phyloP scores from a whole-genome alignment of 2,113 vertebrate species.

The Lagopus muta region DNA sequence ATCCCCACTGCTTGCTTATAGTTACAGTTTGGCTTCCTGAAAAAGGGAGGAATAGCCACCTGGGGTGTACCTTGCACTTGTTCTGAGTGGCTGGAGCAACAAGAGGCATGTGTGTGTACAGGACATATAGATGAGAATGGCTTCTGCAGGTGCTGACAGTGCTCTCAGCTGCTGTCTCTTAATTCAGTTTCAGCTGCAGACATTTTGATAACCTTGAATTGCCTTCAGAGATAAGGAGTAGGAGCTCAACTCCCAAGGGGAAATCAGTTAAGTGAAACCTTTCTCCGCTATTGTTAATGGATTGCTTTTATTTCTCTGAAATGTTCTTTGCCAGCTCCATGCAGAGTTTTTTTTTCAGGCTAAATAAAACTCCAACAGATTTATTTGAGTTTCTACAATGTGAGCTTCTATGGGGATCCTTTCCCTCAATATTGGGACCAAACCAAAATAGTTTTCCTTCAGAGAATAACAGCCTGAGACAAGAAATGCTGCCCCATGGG shows the following conservation, averaged over 20 bases:
- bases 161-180: neutral
- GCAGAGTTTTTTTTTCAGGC: neutral
- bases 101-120: neutral
- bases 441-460: neutral
- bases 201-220: neutral
- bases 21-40: neutral
- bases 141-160: neutral
- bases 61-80: no score
- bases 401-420: neutral
- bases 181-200: neutral
- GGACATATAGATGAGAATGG: no score
- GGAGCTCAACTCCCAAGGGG: no score
- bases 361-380: neutral
- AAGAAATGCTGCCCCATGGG: neutral
- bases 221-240: neutral
- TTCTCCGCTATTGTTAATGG: neutral
- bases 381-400: neutral
- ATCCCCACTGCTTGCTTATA: no score
- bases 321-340: neutral
- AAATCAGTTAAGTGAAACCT: neutral
- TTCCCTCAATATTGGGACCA: neutral
- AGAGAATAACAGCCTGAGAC: neutral
- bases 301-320: neutral
- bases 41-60: neutral
- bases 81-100: neutral